Percentiles rank a stretch among this genome's conserved stretches.
These are phyloP conservation scores for Calliopsis andreniformis DNA, from an alignment of 1,140 invertebrate genomes.

Conservation along the genomic window DNA sequence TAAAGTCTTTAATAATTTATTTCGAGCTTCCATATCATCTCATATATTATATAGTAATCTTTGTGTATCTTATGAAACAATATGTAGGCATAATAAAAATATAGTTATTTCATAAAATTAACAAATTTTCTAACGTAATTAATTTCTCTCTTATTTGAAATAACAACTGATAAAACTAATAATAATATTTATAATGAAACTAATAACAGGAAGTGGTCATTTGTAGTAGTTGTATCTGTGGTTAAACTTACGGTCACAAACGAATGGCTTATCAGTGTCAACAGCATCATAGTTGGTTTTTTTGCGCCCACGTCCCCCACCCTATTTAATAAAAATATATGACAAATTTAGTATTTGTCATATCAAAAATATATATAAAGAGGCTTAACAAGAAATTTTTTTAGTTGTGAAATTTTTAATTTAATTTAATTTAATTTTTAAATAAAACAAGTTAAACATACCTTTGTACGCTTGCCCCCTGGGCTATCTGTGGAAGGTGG, in stretches of 20 bases:
- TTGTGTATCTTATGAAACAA: slow-evolving; percentile 65
- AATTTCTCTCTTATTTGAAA: slow-evolving; percentile 70
- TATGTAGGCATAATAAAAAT: slow-evolving; percentile 63
- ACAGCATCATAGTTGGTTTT: slow-evolving; percentile 87
- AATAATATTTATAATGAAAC: slow-evolving; percentile 64
- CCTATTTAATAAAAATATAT: slow-evolving; percentile 79
- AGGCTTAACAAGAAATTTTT: neutral
- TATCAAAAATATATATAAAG: neutral
- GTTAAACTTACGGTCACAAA: slow-evolving; percentile 94
- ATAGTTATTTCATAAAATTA: slow-evolving; percentile 68
- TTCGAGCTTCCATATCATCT: slow-evolving; percentile 67
- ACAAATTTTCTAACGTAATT: slow-evolving; percentile 70
- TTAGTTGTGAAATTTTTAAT: neutral
- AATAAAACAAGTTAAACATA: no score
- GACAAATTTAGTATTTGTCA: neutral
- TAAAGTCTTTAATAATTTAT: slow-evolving; percentile 73
- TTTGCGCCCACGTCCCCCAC: slow-evolving; percentile 86
- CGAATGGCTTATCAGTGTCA: slow-evolving; percentile 94
- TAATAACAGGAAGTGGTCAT: slow-evolving; percentile 78
- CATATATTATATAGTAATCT: slow-evolving; percentile 65
- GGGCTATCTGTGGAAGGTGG: slow-evolving; percentile 76
- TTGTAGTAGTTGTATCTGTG: slow-evolving; percentile 81
- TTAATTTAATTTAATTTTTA: no score
- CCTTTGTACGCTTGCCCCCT: slow-evolving; percentile 77
- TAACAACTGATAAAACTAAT: slow-evolving; percentile 60